Conservation (phyloP, 2,797 vertebrate species). For the Spea hammondii region DNA sequence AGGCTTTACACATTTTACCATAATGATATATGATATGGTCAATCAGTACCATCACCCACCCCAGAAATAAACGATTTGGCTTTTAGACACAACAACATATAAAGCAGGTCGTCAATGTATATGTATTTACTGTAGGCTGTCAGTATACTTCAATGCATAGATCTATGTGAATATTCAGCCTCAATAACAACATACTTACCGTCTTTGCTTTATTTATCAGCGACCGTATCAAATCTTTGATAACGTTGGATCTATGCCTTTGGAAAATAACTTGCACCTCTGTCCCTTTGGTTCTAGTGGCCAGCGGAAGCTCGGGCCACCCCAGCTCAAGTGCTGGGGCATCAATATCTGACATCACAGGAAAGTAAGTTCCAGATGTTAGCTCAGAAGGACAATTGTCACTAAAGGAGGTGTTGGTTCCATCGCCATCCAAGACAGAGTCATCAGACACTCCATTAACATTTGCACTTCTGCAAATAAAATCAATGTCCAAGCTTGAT, state of each 20-base stretch:
- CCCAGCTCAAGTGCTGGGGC: conserved; percentile 91
- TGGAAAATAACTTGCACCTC: conserved; percentile 91
- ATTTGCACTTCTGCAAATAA: conserved; percentile 69
- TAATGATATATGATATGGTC: too few relatives aligned
- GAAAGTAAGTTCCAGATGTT: conserved; percentile 95
- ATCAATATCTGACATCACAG: conserved; percentile 88
- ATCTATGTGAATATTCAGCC: too few relatives aligned
- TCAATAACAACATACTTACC: conserved; percentile 67
- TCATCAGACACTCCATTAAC: conserved; percentile 43
- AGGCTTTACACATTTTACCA: too few relatives aligned
- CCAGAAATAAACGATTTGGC: too few relatives aligned
- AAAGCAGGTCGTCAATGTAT: too few relatives aligned
- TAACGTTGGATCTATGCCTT: conserved; percentile 83
- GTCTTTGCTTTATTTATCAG: conserved; percentile 87
- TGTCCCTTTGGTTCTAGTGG: conserved; percentile 71
- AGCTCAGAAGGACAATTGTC: conserved; percentile 82
- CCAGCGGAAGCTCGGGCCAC: conserved; percentile 74
- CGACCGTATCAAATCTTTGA: conserved; percentile 87
- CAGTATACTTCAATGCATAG: too few relatives aligned
- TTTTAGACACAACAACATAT: too few relatives aligned
- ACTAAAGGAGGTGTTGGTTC: conserved; percentile 54
- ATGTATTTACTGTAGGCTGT: too few relatives aligned
- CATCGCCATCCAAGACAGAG: conserved; percentile 43
- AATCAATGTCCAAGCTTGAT: conserved; percentile 80
- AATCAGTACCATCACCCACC: too few relatives aligned